phyloP scores from a whole-genome alignment of 2,888 invertebrate genomes.

The Hemicrepidius hirtus region DNA sequence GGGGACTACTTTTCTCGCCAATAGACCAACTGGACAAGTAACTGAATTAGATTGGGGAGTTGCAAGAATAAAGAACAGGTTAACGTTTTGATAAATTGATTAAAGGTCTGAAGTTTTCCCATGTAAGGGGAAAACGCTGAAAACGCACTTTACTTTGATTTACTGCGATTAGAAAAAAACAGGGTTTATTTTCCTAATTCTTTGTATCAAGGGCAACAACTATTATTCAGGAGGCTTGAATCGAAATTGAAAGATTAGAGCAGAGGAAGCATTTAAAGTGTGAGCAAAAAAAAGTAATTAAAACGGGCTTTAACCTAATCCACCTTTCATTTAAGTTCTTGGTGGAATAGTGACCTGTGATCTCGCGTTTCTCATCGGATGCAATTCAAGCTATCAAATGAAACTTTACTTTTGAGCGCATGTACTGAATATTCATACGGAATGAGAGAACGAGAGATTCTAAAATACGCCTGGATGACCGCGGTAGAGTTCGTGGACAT shows the following conservation, averaged over 20 bases:
- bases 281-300: constrained; percentile 44
- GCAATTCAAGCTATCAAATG: constrained; percentile 55
- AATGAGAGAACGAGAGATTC: constrained; percentile 34
- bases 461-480: constrained; percentile 47
- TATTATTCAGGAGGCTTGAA: not conserved
- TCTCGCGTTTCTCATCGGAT: constrained; percentile 51
- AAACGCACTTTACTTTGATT: constrained; percentile 28
- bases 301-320: constrained; percentile 39
- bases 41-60: constrained; percentile 39
- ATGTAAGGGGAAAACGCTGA: constrained; percentile 18
- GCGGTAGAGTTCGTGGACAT: constrained; percentile 47
- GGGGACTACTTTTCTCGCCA: constrained; percentile 14
- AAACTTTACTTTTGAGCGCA: constrained; percentile 58
- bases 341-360: constrained; percentile 52
- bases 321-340: constrained; percentile 52
- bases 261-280: constrained; percentile 35
- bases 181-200: not conserved
- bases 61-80: constrained; percentile 40
- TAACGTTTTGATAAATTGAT: constrained; percentile 46
- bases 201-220: not conserved
- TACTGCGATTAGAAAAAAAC: constrained; percentile 5
- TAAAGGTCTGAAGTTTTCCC: constrained; percentile 22
- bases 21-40: constrained; percentile 27
- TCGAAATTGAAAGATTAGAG: constrained; percentile 25
- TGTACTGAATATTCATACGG: constrained; percentile 57